Evolutionary conservation across 2,797 vertebrate species (phyloP).

Genomic region (Fratercula arctica): DNA sequence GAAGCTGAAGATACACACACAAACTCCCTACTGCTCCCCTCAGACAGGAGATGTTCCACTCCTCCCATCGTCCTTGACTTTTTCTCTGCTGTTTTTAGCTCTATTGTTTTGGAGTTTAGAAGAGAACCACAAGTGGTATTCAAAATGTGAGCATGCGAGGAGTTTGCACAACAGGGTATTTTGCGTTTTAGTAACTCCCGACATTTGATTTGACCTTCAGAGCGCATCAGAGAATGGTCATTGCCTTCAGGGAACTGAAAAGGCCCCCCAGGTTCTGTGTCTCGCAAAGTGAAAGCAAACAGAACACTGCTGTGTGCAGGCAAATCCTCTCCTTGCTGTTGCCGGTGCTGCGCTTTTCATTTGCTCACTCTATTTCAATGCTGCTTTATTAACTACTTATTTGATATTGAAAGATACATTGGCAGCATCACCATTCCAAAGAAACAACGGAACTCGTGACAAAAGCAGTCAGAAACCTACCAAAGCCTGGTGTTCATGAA

Average conservation of each 20-base stretch:
- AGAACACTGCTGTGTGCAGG: accelerated
- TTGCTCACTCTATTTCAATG: accelerated
- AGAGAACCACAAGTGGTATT: accelerated
- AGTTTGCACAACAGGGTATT: neutral
- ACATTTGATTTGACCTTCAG: neutral
- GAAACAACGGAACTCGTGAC: accelerated
- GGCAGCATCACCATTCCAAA: accelerated
- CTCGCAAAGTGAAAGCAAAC: accelerated
- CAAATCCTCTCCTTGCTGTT: neutral
- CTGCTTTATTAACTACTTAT: neutral
- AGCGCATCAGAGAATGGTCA: accelerated
- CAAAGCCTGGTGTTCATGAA: accelerated
- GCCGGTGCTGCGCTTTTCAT: neutral
- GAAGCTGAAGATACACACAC: neutral
- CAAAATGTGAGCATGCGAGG: accelerated
- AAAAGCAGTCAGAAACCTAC: neutral
- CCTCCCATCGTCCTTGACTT: neutral
- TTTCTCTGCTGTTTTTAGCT: neutral
- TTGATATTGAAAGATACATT: neutral
- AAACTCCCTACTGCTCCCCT: neutral
- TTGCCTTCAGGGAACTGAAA: neutral
- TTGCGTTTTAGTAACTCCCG: neutral
- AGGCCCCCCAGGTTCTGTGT: accelerated
- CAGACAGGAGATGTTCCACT: neutral
- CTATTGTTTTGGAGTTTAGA: neutral